Evolutionary conservation across 2,113 vertebrate species (phyloP).

Genomic region (Rynchops niger): DNA sequence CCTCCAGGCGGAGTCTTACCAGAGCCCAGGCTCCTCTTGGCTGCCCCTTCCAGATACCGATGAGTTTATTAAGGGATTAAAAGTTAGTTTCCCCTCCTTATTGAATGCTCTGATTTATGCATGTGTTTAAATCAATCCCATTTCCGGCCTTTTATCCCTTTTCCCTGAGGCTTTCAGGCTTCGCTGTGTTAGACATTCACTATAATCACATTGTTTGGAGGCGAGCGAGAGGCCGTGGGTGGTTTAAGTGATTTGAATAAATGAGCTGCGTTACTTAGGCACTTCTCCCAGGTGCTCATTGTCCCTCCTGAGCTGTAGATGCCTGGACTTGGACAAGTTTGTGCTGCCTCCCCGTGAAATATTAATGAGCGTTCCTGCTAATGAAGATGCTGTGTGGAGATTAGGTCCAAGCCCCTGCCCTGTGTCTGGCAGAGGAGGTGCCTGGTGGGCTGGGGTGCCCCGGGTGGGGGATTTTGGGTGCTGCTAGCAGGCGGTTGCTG

Average conservation of each 20-base stretch:
- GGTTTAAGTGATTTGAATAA: background rate
- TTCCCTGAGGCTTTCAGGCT: constrained; percentile 11
- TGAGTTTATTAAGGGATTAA: constrained; percentile 19
- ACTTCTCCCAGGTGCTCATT: background rate
- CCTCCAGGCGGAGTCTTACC: background rate
- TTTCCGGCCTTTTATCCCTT: constrained; percentile 22
- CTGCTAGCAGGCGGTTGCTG: background rate
- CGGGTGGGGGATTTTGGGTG: background rate
- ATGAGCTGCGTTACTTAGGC: background rate
- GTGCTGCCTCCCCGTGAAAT: background rate
- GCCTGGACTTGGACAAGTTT: background rate
- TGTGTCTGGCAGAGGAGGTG: background rate
- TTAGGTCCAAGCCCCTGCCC: background rate
- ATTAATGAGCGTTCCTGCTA: fast-evolving
- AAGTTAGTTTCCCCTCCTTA: constrained; percentile 5
- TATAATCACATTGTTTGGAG: constrained; percentile 8
- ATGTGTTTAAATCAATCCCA: background rate
- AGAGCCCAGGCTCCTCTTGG: background rate
- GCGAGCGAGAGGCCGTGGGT: background rate
- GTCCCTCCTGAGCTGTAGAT: background rate
- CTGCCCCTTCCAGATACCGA: background rate
- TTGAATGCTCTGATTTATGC: constrained; percentile 15
- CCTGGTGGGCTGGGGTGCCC: background rate
- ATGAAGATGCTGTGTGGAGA: background rate
- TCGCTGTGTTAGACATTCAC: background rate